Percentiles rank a stretch among this genome's conserved stretches.
Evolutionary conservation across 2,113 vertebrate species (phyloP).

Genomic region (Leucopsar rothschildi): DNA sequence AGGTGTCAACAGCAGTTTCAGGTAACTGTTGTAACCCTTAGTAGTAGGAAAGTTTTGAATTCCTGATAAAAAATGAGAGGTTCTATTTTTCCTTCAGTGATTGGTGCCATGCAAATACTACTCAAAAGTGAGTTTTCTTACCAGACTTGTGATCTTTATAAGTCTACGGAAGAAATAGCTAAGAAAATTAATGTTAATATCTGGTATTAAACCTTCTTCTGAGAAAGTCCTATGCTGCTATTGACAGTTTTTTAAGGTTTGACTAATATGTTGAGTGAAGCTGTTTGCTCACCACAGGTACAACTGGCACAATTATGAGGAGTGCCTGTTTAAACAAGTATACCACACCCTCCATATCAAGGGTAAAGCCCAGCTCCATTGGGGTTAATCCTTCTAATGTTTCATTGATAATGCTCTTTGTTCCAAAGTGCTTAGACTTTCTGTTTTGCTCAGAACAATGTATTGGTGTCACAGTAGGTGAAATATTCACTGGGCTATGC

Average conservation of each 20-base stretch:
- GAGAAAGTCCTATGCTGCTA: background rate
- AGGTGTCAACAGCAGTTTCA: background rate
- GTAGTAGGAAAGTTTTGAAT: background rate
- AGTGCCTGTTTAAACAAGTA: constrained; percentile 53
- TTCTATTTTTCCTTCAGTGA: background rate
- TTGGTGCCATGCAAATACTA: background rate
- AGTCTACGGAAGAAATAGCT: background rate
- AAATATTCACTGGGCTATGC: background rate
- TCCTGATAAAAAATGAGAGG: background rate
- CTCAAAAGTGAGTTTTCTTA: background rate
- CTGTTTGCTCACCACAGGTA: constrained; percentile 42
- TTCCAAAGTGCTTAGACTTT: background rate
- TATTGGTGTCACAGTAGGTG: background rate
- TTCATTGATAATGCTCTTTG: background rate
- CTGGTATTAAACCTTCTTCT: background rate
- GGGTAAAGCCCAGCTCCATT: background rate
- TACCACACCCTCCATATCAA: constrained; percentile 34
- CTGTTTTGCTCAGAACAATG: background rate
- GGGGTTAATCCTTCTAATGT: background rate
- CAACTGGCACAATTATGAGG: constrained; percentile 33
- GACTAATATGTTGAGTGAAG: constrained; percentile 37
- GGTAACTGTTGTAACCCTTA: background rate
- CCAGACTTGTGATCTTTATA: background rate
- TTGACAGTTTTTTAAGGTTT: background rate
- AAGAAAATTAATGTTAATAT: background rate